phyloP scores from a whole-genome alignment of 35 echinoderm and acorn worm genomes.

The Holothuria glaberrima region DNA sequence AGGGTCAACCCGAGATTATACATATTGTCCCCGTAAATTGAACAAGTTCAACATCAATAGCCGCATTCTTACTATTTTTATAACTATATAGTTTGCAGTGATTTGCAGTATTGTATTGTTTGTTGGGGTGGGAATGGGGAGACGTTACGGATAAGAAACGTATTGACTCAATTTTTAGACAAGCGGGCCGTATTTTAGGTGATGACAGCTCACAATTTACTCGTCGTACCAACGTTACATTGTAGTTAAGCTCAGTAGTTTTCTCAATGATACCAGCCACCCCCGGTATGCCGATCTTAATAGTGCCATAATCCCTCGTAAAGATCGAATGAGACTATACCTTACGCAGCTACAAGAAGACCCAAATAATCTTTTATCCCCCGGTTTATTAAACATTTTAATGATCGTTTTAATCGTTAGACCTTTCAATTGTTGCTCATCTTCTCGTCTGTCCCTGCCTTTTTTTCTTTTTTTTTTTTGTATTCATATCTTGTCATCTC shows the following conservation, averaged over 20 bases:
- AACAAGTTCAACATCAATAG: constrained; percentile 11
- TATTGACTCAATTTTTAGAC: not conserved
- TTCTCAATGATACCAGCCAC: not conserved
- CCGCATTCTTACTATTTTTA: constrained; percentile 1
- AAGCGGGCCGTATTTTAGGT: not conserved
- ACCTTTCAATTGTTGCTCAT: not conserved
- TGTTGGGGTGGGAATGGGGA: not conserved
- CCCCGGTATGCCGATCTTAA: too few species aligned
- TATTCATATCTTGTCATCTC: not conserved
- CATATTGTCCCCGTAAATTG: constrained; percentile 5
- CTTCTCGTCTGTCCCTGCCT: too few species aligned
- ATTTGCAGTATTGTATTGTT: not conserved
- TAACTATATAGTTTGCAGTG: not conserved
- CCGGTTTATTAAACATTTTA: constrained; percentile 11
- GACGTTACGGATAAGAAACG: not conserved
- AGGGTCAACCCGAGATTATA: constrained; percentile 17
- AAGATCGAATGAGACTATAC: constrained; percentile 5
- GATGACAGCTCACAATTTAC: not conserved
- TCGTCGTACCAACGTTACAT: not conserved
- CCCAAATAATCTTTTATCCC: not conserved
- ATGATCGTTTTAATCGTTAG: not conserved
- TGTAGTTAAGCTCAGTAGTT: not conserved
- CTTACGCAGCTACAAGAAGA: constrained; percentile 3
- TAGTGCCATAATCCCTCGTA: not conserved
- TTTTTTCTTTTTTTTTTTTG: not conserved